Evolutionary conservation across 2,113 vertebrate genomes (phyloP).

Genomic region (Alligator mississippiensis): DNA sequence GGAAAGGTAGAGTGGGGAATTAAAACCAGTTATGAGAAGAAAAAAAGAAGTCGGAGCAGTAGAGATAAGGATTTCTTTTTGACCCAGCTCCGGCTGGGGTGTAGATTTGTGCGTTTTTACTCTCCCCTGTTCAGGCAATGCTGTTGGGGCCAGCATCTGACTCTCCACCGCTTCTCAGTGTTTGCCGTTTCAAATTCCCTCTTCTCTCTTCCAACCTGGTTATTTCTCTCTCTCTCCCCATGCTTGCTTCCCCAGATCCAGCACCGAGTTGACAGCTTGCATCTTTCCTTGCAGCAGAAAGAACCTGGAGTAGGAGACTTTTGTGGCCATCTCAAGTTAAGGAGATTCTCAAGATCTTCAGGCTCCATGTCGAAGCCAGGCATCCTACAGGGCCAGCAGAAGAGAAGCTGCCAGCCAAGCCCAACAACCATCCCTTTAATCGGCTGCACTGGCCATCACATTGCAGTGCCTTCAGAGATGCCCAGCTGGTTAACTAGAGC

Average conservation of each 20-base stretch:
- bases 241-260: not conserved
- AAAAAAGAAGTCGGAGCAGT: not conserved
- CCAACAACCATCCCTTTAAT: not conserved
- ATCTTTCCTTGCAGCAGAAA: not conserved
- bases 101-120: not conserved
- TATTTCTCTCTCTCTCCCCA: not conserved
- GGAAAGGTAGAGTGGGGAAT: not conserved
- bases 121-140: too few relatives aligned
- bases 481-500: not conserved
- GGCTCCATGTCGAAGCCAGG: too few relatives aligned
- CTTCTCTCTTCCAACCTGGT: fast-evolving
- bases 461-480: not conserved
- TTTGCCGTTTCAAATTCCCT: too few relatives aligned
- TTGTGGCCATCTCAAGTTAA: fast-evolving
- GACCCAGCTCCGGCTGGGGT: fast-evolving
- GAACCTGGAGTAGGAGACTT: not conserved
- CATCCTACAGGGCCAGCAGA: fast-evolving
- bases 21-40: not conserved
- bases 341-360: not conserved
- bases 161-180: fast-evolving
- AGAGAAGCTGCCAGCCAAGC: not conserved
- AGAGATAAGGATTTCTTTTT: not conserved
- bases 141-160: fast-evolving
- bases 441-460: not conserved
- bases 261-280: fast-evolving